These are phyloP conservation scores for Epirrhoe tristata DNA, from an alignment of 2,888 invertebrate species.

Conservation along the genomic window DNA sequence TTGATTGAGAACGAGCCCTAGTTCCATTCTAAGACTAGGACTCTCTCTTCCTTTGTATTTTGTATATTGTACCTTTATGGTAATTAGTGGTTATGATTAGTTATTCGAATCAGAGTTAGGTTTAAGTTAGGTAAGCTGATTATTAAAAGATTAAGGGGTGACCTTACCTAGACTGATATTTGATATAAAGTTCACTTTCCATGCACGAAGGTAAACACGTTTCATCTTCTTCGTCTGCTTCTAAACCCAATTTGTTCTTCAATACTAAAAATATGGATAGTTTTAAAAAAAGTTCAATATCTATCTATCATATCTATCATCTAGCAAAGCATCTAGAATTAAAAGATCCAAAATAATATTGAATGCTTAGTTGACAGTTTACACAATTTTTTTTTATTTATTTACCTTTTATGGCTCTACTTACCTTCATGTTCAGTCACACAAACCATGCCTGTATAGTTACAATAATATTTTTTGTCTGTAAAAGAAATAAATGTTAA, in stretches of 20 bases:
- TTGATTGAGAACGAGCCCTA: no score
- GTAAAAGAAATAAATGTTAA: constrained; percentile 45
- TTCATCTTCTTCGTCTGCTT: constrained; percentile 57
- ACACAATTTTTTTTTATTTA: no score
- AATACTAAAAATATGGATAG: constrained; percentile 20
- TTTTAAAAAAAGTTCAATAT: background rate
- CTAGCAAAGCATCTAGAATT: no score
- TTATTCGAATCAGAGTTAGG: no score
- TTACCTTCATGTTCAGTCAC: constrained; percentile 68
- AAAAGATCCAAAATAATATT: no score
- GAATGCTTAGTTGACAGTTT: no score
- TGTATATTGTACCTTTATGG: no score
- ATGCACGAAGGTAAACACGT: constrained; percentile 85
- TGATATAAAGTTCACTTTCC: constrained; percentile 78
- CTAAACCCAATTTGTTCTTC: constrained; percentile 63
- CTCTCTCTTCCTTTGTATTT: no score
- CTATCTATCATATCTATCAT: background rate
- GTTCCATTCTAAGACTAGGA: no score
- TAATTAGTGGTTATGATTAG: no score
- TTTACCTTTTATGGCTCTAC: constrained; percentile 25
- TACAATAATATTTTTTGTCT: constrained; percentile 81
- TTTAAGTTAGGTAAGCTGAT: background rate
- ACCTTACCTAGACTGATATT: constrained; percentile 58
- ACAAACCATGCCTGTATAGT: constrained; percentile 84
- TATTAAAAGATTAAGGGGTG: background rate